Evolutionary conservation across 2,888 invertebrate genomes (phyloP).

Genomic region (Megamerina dolium): DNA sequence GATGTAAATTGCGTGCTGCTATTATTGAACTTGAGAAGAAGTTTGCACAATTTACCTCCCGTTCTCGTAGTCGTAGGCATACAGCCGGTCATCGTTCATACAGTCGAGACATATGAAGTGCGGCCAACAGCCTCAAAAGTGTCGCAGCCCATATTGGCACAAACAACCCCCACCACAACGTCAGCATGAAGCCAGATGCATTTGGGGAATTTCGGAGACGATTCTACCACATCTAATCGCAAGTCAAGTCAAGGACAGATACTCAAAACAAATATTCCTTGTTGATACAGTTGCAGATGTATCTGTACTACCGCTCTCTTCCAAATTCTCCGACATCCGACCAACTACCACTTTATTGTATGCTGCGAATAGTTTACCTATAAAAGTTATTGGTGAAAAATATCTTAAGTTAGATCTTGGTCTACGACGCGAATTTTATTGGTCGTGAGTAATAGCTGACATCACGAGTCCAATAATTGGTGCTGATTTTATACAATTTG

Average conservation of each 20-base stretch:
- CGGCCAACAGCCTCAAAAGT: conserved; percentile 5
- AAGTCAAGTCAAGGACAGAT: conserved; percentile 5
- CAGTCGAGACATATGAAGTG: background rate
- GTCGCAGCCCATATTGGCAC: conserved; percentile 8
- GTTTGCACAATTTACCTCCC: conserved; percentile 4
- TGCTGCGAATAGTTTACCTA: conserved; percentile 13
- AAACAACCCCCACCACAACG: too few species aligned
- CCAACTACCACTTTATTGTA: conserved; percentile 1
- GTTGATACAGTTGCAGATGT: conserved; percentile 9
- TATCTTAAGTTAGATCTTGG: conserved; percentile 11
- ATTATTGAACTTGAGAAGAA: conserved; percentile 2
- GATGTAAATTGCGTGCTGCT: conserved; percentile 6
- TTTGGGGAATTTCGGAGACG: too few species aligned
- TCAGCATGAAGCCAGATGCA: too few species aligned
- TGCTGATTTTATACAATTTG: conserved; percentile 9
- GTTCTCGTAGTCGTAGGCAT: conserved; percentile 5
- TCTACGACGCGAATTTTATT: conserved; percentile 5
- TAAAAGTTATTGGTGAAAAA: conserved; percentile 13
- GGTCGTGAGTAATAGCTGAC: conserved; percentile 10
- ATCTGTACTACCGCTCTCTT: background rate
- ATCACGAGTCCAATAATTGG: conserved; percentile 14
- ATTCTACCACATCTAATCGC: too few species aligned
- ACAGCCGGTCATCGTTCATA: too few species aligned
- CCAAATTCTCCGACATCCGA: background rate
- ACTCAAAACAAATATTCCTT: too few species aligned